These are phyloP conservation scores for Gasterosteus aculeatus DNA, from an alignment of 2,113 vertebrate genomes.

Conservation along the genomic window DNA sequence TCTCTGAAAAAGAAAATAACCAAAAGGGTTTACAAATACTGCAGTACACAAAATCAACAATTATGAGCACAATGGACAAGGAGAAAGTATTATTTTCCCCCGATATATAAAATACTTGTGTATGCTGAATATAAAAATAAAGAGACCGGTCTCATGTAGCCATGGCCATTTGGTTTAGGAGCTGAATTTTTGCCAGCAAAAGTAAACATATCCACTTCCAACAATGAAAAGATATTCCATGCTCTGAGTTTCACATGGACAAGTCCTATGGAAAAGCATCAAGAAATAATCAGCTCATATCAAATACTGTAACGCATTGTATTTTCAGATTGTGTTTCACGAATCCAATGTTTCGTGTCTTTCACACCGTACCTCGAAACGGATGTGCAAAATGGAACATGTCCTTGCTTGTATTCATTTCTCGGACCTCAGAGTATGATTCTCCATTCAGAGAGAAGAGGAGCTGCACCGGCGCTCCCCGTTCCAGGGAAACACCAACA, in stretches of 20 bases:
- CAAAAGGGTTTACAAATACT: not conserved
- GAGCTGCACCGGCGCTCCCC: slow-evolving; percentile 79
- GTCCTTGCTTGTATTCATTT: slow-evolving; percentile 37
- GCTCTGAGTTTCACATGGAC: slow-evolving; percentile 81
- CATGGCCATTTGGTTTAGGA: not conserved
- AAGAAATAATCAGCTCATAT: not conserved
- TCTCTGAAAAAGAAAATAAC: slow-evolving; percentile 43
- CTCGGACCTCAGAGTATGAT: slow-evolving; percentile 71
- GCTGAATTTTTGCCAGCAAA: slow-evolving; percentile 27
- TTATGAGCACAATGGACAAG: not conserved
- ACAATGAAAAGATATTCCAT: slow-evolving; percentile 83
- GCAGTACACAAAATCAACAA: not conserved
- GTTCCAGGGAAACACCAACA: slow-evolving; percentile 82
- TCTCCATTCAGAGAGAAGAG: slow-evolving; percentile 79
- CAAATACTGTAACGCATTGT: not conserved
- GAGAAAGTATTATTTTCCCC: not conserved
- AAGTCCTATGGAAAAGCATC: slow-evolving; percentile 72
- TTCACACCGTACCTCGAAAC: slow-evolving; percentile 71
- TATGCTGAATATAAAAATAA: not conserved
- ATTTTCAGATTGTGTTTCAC: not conserved
- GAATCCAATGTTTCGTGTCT: not conserved
- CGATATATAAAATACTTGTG: not conserved
- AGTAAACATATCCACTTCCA: slow-evolving; percentile 70
- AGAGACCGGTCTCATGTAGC: slow-evolving; percentile 13
- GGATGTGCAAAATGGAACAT: slow-evolving; percentile 64